These are phyloP conservation scores for Sitobion miscanthi DNA, from an alignment of 1,140 invertebrate genomes.

Conservation along the genomic window DNA sequence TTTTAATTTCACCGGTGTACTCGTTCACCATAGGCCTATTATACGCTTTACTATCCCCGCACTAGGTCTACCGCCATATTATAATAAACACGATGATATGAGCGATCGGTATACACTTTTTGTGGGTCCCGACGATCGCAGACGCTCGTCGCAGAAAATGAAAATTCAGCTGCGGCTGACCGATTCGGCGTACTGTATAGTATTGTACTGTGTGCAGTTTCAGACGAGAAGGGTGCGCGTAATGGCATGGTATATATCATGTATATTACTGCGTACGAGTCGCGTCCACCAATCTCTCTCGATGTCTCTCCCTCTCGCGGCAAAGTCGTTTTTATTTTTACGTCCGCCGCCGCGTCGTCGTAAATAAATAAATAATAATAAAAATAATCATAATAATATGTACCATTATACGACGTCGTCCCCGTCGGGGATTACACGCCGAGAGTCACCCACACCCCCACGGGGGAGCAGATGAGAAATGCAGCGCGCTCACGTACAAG, in stretches of 20 bases:
- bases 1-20: background rate
- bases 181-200: background rate
- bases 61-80: background rate
- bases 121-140: too few relatives aligned
- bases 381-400: background rate
- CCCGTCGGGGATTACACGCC: background rate
- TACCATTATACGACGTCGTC: background rate
- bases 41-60: background rate
- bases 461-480: background rate
- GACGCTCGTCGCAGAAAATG: background rate
- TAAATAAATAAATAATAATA: conserved; percentile 16
- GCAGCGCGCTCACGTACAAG: background rate
- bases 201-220: background rate
- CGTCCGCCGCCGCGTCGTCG: background rate
- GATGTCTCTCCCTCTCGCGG: background rate
- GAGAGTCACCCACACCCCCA: background rate
- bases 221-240: background rate
- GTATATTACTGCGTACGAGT: background rate
- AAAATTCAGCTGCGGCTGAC: background rate
- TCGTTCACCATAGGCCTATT: too few relatives aligned
- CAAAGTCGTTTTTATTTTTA: conserved; percentile 34
- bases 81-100: background rate
- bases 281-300: background rate
- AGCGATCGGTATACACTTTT: background rate
- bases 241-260: background rate